These are phyloP conservation scores for Manduca sexta DNA, from an alignment of 1,140 invertebrate species.

Conservation along the genomic window DNA sequence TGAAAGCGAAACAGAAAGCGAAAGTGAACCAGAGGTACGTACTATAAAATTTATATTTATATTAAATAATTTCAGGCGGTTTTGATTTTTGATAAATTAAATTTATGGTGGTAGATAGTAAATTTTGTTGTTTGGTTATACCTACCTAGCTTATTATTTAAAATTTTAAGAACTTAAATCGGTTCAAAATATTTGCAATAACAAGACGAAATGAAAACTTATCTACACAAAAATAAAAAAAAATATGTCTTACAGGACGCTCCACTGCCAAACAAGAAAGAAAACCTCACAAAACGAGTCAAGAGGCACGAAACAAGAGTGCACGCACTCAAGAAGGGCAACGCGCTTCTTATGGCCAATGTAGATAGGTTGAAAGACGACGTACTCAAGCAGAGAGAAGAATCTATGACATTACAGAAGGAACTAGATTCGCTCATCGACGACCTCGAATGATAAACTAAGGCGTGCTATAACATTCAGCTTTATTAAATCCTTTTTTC, in stretches of 20 bases:
- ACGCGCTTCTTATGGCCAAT: constrained; percentile 88
- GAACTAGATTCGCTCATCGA: constrained; percentile 87
- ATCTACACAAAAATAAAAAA: too few species aligned
- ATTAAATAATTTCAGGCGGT: too few species aligned
- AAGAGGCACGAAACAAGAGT: constrained; percentile 86
- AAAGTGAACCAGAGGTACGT: constrained; percentile 77
- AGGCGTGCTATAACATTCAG: too few species aligned
- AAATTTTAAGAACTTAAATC: too few species aligned
- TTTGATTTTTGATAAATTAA: too few species aligned
- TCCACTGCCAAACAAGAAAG: constrained; percentile 77
- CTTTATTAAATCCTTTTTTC: too few species aligned
- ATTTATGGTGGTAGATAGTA: too few species aligned
- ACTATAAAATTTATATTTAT: too few species aligned
- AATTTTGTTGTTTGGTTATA: too few species aligned
- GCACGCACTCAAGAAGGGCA: constrained; percentile 87
- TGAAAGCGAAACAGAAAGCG: constrained; percentile 76
- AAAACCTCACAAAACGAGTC: constrained; percentile 75
- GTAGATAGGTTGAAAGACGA: constrained; percentile 90
- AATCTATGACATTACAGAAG: constrained; percentile 82
- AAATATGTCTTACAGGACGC: constrained; percentile 72
- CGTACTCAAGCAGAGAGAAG: constrained; percentile 85
- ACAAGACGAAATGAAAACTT: too few species aligned
- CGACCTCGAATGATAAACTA: constrained; percentile 72
- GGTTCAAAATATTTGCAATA: too few species aligned
- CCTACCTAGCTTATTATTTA: too few species aligned